These are phyloP conservation scores for Caenorhabditis sp. DNA, from an alignment of 2,888 invertebrate species.

Conservation along the genomic window DNA sequence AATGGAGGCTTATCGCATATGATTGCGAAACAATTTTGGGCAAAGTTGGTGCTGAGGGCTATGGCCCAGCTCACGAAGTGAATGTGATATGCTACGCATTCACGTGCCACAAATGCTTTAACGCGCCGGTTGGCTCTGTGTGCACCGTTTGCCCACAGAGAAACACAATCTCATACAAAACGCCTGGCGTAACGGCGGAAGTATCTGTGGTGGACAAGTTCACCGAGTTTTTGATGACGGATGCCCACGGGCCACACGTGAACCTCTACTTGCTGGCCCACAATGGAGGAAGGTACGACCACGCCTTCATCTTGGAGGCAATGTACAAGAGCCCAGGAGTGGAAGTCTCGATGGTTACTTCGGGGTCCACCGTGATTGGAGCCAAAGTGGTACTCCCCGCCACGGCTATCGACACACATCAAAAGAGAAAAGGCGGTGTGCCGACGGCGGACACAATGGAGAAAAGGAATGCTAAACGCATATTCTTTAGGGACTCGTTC, in stretches of 20 bases:
- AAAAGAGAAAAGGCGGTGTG: too few species aligned
- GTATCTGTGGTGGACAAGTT: too few species aligned
- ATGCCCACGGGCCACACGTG: too few species aligned
- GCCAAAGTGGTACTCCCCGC: too few species aligned
- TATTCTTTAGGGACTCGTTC: not conserved
- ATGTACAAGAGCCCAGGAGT: not conserved
- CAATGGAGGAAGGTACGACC: conserved; percentile 16
- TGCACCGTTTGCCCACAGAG: not conserved
- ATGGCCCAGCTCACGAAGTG: not conserved
- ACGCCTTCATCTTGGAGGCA: not conserved
- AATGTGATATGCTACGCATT: not conserved
- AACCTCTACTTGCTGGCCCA: not conserved
- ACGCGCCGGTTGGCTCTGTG: too few species aligned
- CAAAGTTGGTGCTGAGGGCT: not conserved
- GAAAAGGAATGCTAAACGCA: too few species aligned
- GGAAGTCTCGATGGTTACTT: not conserved
- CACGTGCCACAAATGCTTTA: not conserved
- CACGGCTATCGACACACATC: too few species aligned
- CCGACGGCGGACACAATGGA: too few species aligned
- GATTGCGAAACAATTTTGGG: not conserved
- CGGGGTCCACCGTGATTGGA: too few species aligned
- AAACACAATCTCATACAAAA: not conserved
- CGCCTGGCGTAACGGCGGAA: too few species aligned
- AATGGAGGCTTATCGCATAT: not conserved
- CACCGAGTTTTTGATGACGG: too few species aligned